Evolutionary conservation across 2,888 invertebrate species (phyloP), one percentile per base, ranked within the genome.

Genomic region (Iselma pallidipennis): DNA sequence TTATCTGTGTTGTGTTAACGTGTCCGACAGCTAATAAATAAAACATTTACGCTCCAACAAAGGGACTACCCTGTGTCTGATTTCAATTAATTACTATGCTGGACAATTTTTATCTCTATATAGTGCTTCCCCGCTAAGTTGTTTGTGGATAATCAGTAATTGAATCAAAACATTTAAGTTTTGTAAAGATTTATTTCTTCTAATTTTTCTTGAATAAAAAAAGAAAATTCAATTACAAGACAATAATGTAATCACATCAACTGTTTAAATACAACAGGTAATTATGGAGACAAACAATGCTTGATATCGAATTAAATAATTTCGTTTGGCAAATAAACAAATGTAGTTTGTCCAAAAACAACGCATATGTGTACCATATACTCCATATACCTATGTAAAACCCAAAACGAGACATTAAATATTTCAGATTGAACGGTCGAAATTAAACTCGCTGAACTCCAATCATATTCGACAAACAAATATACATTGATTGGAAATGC

Each of bases 401-500:
- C 51, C 31, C 55, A 62, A n/a, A 19, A 50, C 55, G 55, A 49
- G 37, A 62, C 55, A 62, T 62, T 62, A 62, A 62, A 62, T 62
- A 58, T 58, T 62, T 58, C 48, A 51, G 54, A 49, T 21, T 54
- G 54, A 55, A 49, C 53, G 49, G 25, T 49, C 42, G 50, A 54
- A 63, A 63, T 63, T 59, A 59, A 63, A 63, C 59, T 45, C 63
- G 33, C 37, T 26, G 49, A 65, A 56, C 55, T 61, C 51, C 60
- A 59, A 66, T 64, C 60, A 61, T 55, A 61, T 62, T 59, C 59
- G 56, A 52, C 62, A 64, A 66, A 64, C 61, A 66, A 56, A 56
- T 57, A 49, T 60, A 57, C 60, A 63, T 49, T 64, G 68, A 68
- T 68, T 66, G 66, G 61, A 61, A 66, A 68, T 62, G 61, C 53